phyloP scores from a whole-genome alignment of 2,888 invertebrate species.

The Alloscopus bannaensis region DNA sequence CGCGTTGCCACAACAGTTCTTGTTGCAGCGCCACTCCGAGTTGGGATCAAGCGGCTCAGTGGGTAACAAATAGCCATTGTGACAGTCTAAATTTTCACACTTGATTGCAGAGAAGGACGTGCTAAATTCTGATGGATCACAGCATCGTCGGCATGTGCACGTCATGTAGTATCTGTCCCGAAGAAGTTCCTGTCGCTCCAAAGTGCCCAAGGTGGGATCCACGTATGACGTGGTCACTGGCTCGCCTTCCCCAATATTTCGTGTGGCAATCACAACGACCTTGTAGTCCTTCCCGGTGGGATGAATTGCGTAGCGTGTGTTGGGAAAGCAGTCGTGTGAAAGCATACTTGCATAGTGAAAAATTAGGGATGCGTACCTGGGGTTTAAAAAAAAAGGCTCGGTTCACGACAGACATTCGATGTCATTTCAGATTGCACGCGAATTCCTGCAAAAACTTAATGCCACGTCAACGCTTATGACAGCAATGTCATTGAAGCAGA shows the following conservation, averaged over 20 bases:
- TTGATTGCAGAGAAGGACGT: slow-evolving; percentile 63
- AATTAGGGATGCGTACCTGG: slow-evolving; percentile 64
- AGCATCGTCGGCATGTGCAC: slow-evolving; percentile 59
- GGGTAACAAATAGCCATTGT: slow-evolving; percentile 64
- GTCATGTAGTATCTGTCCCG: slow-evolving; percentile 63
- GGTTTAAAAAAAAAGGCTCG: not conserved
- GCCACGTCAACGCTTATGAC: too few relatives aligned
- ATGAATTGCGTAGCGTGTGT: slow-evolving; percentile 56
- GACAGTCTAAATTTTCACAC: slow-evolving; percentile 59
- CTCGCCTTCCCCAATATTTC: slow-evolving; percentile 61
- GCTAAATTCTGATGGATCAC: slow-evolving; percentile 53
- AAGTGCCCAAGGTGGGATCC: slow-evolving; percentile 58
- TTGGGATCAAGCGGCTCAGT: slow-evolving; percentile 53
- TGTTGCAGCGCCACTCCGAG: slow-evolving; percentile 64
- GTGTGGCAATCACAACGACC: slow-evolving; percentile 56
- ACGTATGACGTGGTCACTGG: slow-evolving; percentile 62
- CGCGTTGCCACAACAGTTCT: slow-evolving; percentile 39
- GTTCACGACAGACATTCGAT: too few relatives aligned
- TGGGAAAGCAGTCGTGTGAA: slow-evolving; percentile 64
- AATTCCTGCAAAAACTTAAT: too few relatives aligned
- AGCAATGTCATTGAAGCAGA: too few relatives aligned
- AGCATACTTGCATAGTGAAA: slow-evolving; percentile 63
- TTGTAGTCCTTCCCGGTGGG: slow-evolving; percentile 40
- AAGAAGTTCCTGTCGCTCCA: slow-evolving; percentile 58
- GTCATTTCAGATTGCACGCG: too few relatives aligned